Base-by-base conservation (phyloP, 2,797 vertebrate genomes). In the Propithecus deckenii region DNA sequence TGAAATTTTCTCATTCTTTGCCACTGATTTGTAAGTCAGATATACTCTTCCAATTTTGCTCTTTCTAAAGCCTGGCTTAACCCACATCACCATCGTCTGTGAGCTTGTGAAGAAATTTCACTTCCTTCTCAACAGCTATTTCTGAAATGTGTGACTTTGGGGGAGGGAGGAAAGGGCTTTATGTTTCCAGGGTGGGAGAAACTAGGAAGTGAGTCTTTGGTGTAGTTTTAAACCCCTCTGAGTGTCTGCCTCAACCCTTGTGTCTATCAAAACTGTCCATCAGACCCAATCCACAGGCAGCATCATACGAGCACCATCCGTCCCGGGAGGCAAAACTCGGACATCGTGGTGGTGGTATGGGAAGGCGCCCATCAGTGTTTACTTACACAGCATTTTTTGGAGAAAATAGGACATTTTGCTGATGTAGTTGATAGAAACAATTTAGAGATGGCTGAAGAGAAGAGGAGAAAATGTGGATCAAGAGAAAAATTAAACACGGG, bases 1-100 rank as follows among this genome's bases (percentile, higher is more conserved):
- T 93, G 20, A 18, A 95, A 63, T 94, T 72, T 79, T 88, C 91
- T 93, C 78, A 86, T 95, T 95, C 76, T 95, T 93, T 93, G 80
- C 74, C 69, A 72, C 88, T 89, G 90, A 97, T 95, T 96, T 97
- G 91, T 95, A 96, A 98, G 93, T 96, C 91, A 95, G 89, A 97
- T 96, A 96, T 10, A 55, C 67, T 80, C 81, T 92, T 97, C 91
- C 96, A 97, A 87, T 98, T 97, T 95, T 97, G 97, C 94, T 98
- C 97, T 96, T 97, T 98, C 96, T 95, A 95, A 98, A 98, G 97
- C 95, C 97, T 97, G 92, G 93, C 93, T 97, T 97, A 97, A 76
- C 85, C 96, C 88, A 95, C 79, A 38, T 96, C 97, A 92, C 74
- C 61, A 48, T 86, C 35, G 0, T 74, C 97, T 97, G 96, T 69